Evolutionary conservation across 1,140 invertebrate genomes (phyloP).

Genomic region (Drosophila nannoptera): DNA sequence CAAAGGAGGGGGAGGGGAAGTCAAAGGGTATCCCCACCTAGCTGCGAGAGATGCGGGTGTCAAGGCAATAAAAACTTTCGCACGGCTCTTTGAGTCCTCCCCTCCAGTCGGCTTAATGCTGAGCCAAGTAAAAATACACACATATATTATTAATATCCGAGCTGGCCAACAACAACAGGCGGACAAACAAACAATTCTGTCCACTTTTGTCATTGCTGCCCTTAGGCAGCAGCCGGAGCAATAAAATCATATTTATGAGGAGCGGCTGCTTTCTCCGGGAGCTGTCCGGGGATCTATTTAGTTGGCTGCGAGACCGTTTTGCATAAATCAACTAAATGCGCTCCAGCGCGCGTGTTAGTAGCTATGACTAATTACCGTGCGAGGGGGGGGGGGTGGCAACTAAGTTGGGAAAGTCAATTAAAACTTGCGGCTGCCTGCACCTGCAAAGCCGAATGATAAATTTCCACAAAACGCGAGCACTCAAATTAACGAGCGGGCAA

Average conservation of each 20-base stretch:
- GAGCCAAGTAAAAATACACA: constrained; percentile 67
- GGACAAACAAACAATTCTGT: constrained; percentile 59
- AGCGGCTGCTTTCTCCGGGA: constrained; percentile 25
- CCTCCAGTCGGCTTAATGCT: constrained; percentile 54
- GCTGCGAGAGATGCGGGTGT: constrained; percentile 66
- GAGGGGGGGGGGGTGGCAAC: constrained; percentile 17
- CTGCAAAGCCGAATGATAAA: constrained; percentile 53
- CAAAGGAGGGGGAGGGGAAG: constrained; percentile 23
- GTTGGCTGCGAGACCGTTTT: constrained; percentile 44
- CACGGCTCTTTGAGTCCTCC: constrained; percentile 45
- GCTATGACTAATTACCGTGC: constrained; percentile 65
- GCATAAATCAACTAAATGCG: constrained; percentile 69
- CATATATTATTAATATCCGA: constrained; percentile 71
- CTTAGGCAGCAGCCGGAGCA: constrained; percentile 38
- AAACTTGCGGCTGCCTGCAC: constrained; percentile 57
- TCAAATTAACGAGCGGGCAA: background rate
- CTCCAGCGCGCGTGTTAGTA: constrained; percentile 34
- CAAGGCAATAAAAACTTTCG: constrained; percentile 72
- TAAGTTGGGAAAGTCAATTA: constrained; percentile 62
- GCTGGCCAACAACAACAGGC: constrained; percentile 17
- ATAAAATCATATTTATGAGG: constrained; percentile 73
- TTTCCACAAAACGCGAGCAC: constrained; percentile 38
- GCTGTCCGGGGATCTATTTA: constrained; percentile 13
- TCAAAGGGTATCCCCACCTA: constrained; percentile 69
- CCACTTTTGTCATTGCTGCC: constrained; percentile 49